Conservation (phyloP, 2,888 invertebrate genomes). For the Drosophila anomelani region DNA sequence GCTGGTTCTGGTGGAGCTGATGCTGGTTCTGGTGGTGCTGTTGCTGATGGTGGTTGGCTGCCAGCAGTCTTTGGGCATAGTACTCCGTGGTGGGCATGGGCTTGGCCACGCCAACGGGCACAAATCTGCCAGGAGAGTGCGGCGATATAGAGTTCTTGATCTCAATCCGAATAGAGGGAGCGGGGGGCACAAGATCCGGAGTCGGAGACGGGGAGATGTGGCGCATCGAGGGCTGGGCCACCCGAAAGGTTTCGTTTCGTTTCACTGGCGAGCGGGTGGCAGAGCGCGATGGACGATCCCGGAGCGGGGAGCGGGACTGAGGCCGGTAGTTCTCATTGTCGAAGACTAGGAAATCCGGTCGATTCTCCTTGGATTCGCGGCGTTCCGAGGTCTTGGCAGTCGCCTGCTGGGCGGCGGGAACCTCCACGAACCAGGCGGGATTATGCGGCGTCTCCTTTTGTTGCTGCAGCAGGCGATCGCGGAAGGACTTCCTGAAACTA, state of each 20-base stretch:
- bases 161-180: slow-evolving; percentile 82
- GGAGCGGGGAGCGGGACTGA: slow-evolving; percentile 81
- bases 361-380: slow-evolving; percentile 67
- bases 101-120: slow-evolving; percentile 84
- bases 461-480: slow-evolving; percentile 81
- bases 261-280: slow-evolving; percentile 74
- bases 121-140: slow-evolving; percentile 82
- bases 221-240: slow-evolving; percentile 63
- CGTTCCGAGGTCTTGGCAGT: slow-evolving; percentile 15
- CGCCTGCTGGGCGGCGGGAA: slow-evolving; percentile 66
- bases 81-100: slow-evolving; percentile 81
- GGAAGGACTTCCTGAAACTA: slow-evolving; percentile 83
- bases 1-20: neutral
- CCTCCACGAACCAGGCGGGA: slow-evolving; percentile 84
- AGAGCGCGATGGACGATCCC: slow-evolving; percentile 71
- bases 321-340: slow-evolving; percentile 84
- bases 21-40: neutral
- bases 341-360: slow-evolving; percentile 78
- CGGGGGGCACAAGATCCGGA: slow-evolving; percentile 21
- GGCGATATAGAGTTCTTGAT: slow-evolving; percentile 84
- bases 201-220: slow-evolving; percentile 59
- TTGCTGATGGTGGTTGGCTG: slow-evolving; percentile 44
- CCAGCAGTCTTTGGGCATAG: slow-evolving; percentile 63
- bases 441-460: slow-evolving; percentile 82
- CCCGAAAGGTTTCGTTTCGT: slow-evolving; percentile 78